Evolutionary conservation across 2,113 vertebrate genomes (phyloP), one percentile per base, ranked within the genome.

Genomic region (Nibea coibor): DNA sequence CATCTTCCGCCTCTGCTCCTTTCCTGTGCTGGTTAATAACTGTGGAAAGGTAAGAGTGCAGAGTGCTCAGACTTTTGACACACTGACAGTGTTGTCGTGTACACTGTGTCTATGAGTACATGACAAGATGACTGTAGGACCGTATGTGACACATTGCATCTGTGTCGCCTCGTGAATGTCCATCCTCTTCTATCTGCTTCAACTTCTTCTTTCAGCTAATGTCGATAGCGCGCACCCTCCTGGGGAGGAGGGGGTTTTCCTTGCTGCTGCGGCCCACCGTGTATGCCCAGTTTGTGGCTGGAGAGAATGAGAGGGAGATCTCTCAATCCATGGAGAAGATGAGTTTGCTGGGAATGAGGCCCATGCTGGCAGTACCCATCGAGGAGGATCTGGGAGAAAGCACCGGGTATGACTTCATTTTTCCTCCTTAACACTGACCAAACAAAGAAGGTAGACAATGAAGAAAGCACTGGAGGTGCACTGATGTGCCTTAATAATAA

Each of bases 241-340:
- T 97, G 79, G 96, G 97, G 1, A 91, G 80, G 58, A 81, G 92
- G 16, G 86, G 91, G 0, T 96, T 96, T 0, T 84, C 94, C 0
- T 48, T 87, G 0, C 57, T 96, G 17, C 87, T 97, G 57, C 92
- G 95, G 16, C 93, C 94, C 8, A 95, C 96, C 0, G 75, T 97
- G 20, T 97, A 98, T 0, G 96, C 96, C 20, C 97, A 98, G 93
- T 98, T 98, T 89, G 97, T 98, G 80, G 97, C 96, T 0, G 97
- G 97, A 0, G 96, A 97, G 90, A 96, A 91, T 0, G 87, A 94
- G 20, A 68, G 43, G 0, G 96, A 97, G 92, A 96, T 98, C 76
- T 88, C 74, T 50, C 81, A 28, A 24, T 95, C 94, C 14, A 94
- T 97, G 88, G 90, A 83, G 69, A 95, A 96, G 87, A 95, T 98